Base-by-base conservation (phyloP, 2,113 vertebrate genomes). In the Epinephelus fuscoguttatus region DNA sequence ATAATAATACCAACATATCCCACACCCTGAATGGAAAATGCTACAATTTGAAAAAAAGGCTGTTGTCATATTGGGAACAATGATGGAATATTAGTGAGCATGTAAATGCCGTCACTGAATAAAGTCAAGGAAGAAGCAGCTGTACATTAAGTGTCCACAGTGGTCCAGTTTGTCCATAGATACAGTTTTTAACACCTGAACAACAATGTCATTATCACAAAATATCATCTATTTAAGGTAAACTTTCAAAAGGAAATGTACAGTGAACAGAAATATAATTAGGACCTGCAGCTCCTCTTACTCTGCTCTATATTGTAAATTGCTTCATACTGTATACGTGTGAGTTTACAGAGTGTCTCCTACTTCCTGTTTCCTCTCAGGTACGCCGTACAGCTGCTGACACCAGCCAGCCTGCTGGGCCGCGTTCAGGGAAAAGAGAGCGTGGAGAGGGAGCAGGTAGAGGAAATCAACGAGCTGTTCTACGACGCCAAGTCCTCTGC, bases 401-500 rank as follows among this genome's bases (percentile, higher is more conserved):
- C 98, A 4, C 98, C 98, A 0, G 98, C 98, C 84, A 97, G 95
- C 90, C 92, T 99, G 78, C 95, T 99, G 40, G 97, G 97, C 2
- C 97, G 97, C 61, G 97, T 98, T 94, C 98, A 98, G 56, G 98
- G 98, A 25, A 99, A 98, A 89, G 98, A 99, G 90, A 93, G 94
- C 14, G 98, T 99, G 2, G 98, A 99, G 91, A 95, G 97, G 62
- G 98, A 99, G 86, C 98, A 98, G n/a, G 95, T 99, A 19, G 98
- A 99, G 88, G 98, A 99, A 94, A 98, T 99, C 92, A 98, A 97
- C 30, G 98, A 99, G 94, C 97, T 99, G 63, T 99, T 99, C 95
- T 99, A 99, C 10, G 98, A 99, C 2, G 98, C 98, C 85, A 99
- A 99, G 94, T 99, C 98, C 56, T 99, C 98, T 0, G 98, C 98